These are phyloP conservation scores for Archips xylosteana DNA, from an alignment of 2,888 invertebrate species.

Conservation along the genomic window DNA sequence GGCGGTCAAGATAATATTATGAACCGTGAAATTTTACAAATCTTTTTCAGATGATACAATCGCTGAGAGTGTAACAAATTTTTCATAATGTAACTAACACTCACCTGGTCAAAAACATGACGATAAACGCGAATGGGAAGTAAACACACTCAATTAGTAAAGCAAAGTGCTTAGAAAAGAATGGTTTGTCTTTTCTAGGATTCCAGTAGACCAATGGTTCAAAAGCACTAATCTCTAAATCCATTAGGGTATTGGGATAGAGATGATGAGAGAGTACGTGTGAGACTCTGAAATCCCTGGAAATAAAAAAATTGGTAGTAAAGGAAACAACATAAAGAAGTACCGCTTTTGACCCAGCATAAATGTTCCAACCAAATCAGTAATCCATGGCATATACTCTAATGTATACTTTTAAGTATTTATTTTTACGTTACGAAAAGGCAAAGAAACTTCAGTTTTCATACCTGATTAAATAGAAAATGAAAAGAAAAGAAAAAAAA, in stretches of 20 bases:
- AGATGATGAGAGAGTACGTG: constrained; percentile 93
- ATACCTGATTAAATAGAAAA: background rate
- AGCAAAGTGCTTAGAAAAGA: constrained; percentile 73
- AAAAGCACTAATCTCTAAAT: constrained; percentile 88
- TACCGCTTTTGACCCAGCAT: too few relatives aligned
- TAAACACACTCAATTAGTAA: constrained; percentile 75
- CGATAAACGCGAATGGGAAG: constrained; percentile 70
- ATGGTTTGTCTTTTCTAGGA: constrained; percentile 85
- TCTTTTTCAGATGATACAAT: background rate
- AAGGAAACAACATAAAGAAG: background rate
- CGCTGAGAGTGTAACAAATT: background rate
- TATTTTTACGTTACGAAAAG: too few relatives aligned
- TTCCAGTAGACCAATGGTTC: constrained; percentile 90
- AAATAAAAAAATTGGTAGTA: constrained; percentile 42
- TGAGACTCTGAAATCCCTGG: constrained; percentile 90
- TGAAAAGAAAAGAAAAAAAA: too few relatives aligned
- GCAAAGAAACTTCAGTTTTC: too few relatives aligned
- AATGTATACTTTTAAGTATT: too few relatives aligned
- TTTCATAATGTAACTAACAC: constrained; percentile 23
- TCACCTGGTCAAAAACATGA: constrained; percentile 76
- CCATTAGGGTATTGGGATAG: constrained; percentile 91
- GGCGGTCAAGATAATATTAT: too few relatives aligned
- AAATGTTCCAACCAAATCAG: too few relatives aligned
- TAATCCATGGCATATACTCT: too few relatives aligned
- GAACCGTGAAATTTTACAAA: too few relatives aligned